Conservation (phyloP, 2,113 vertebrate species). For the Cranoglanis bouderius region DNA sequence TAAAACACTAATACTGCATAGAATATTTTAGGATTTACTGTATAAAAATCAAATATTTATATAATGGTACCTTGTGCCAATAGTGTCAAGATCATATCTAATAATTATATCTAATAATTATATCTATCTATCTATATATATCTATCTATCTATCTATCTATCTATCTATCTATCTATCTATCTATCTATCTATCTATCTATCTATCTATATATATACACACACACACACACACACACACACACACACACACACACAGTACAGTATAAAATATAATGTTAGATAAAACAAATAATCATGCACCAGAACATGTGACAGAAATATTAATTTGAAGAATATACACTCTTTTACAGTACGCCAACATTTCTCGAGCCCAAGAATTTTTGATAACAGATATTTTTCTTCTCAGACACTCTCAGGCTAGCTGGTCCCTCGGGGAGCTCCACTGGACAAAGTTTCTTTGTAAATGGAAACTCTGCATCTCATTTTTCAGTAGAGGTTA, state of each 20-base stretch:
- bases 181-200: too few species aligned
- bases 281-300: not conserved
- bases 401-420: not conserved
- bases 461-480: conserved; percentile 39
- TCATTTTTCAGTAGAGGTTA: conserved; percentile 37
- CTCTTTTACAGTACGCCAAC: not conserved
- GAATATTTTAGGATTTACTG: not conserved
- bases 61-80: not conserved
- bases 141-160: too few species aligned
- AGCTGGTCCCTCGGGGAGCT: conserved; percentile 13
- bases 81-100: not conserved
- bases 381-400: conserved; percentile 1
- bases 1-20: too few species aligned
- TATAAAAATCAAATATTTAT: not conserved
- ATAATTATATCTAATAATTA: not conserved
- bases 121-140: too few species aligned
- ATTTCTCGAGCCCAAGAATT: not conserved
- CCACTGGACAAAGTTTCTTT: conserved; percentile 39
- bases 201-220: too few species aligned
- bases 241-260: too few species aligned
- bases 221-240: too few species aligned
- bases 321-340: not conserved
- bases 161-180: too few species aligned
- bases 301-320: not conserved
- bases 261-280: not conserved